Percentiles rank a stretch among this genome's conserved stretches.
Conservation (phyloP, 2,113 vertebrate genomes). For the Sturnira hondurensis region DNA sequence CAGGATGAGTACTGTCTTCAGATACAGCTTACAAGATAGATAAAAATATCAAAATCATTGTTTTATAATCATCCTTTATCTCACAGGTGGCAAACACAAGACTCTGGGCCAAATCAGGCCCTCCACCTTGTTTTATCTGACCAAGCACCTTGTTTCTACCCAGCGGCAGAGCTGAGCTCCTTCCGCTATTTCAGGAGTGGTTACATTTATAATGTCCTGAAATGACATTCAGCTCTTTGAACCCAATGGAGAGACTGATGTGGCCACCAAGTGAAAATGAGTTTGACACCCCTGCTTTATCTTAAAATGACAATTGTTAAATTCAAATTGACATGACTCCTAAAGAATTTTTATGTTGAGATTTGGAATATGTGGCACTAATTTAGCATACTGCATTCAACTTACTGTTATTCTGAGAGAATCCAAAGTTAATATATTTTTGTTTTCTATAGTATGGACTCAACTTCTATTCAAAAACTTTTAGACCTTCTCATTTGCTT, state of each 20-base stretch:
- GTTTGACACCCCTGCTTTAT: no score
- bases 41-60: neutral
- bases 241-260: no score
- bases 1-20: neutral
- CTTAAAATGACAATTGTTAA: neutral
- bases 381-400: neutral
- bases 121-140: no score
- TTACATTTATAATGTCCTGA: no score
- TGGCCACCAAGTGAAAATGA: no score
- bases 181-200: no score
- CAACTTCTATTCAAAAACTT: neutral
- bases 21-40: neutral
- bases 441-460: neutral
- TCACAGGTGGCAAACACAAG: no score
- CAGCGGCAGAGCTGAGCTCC: no score
- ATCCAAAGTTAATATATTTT: neutral
- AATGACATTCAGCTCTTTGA: no score
- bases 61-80: neutral
- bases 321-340: neutral
- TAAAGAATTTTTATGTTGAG: neutral
- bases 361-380: neutral
- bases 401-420: neutral
- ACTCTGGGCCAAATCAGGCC: no score
- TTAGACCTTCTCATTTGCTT: neutral
- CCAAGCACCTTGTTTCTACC: no score